These are phyloP conservation scores for Scopus umbretta DNA, from an alignment of 2,113 vertebrate species.

Conservation along the genomic window DNA sequence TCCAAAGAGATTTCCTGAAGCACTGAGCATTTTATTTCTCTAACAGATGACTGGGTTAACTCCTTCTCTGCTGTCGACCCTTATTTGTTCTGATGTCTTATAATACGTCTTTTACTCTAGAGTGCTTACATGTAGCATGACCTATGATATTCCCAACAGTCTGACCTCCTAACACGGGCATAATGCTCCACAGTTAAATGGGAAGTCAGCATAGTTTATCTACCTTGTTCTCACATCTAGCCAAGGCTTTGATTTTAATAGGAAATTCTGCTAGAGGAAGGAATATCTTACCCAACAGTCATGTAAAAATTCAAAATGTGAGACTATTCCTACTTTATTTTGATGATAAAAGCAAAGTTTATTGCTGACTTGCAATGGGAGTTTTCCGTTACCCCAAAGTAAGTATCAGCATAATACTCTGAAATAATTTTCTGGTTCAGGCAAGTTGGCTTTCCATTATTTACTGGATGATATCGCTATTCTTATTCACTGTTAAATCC, in stretches of 20 bases:
- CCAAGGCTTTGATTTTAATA: background rate
- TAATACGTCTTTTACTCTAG: background rate
- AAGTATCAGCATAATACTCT: constrained; percentile 5
- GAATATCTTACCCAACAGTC: background rate
- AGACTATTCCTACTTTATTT: background rate
- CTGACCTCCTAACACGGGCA: background rate
- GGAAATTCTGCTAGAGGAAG: background rate
- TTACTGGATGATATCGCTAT: background rate
- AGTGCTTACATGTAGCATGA: background rate
- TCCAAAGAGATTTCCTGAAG: background rate
- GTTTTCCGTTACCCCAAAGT: background rate
- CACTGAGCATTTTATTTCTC: background rate
- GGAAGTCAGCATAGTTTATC: background rate
- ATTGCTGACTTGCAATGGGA: background rate
- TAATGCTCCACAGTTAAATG: background rate
- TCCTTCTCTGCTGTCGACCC: background rate
- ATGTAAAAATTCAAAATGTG: background rate
- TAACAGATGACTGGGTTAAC: background rate
- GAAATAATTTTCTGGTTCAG: constrained; percentile 43
- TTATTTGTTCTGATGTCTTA: background rate
- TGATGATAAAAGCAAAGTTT: constrained; percentile 22
- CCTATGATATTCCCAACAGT: background rate
- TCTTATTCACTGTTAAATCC: constrained; percentile 48
- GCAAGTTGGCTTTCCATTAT: constrained; percentile 29
- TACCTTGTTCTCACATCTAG: background rate